These are phyloP conservation scores for Lepidurus apus DNA, from an alignment of 1,140 invertebrate genomes.

Conservation along the genomic window DNA sequence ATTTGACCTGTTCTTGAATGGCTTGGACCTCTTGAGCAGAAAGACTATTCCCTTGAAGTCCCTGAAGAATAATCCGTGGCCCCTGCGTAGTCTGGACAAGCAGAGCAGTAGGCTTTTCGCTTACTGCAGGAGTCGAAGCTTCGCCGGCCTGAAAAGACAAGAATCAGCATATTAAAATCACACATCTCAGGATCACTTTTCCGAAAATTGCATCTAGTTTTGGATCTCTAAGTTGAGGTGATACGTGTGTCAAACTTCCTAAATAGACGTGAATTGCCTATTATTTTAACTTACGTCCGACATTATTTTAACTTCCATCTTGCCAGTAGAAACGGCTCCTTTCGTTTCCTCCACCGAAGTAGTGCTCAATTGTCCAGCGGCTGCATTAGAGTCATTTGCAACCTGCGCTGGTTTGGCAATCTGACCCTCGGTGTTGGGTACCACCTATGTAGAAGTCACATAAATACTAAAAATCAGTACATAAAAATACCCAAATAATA, in stretches of 20 bases:
- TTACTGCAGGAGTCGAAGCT: background rate
- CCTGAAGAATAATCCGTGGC: slow-evolving; percentile 74
- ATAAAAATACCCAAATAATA: no score
- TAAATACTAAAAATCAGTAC: no score
- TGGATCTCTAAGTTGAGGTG: no score
- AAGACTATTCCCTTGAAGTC: slow-evolving; percentile 70
- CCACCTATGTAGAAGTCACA: no score
- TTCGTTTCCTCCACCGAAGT: background rate
- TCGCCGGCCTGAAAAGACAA: slow-evolving; percentile 40
- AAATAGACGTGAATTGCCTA: no score
- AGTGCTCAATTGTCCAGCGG: background rate
- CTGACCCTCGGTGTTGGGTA: background rate
- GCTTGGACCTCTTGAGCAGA: slow-evolving; percentile 69
- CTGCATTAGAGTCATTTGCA: background rate
- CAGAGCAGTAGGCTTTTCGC: slow-evolving; percentile 42
- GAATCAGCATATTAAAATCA: no score
- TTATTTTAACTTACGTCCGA: background rate
- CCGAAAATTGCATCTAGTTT: no score
- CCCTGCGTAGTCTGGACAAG: slow-evolving; percentile 75
- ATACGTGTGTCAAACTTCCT: no score
- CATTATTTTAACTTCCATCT: background rate
- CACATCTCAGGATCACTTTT: no score
- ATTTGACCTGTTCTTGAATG: slow-evolving; percentile 80
- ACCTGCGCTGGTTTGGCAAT: background rate
- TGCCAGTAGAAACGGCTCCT: background rate